Base-by-base conservation (phyloP, 2,888 invertebrate genomes). In the Portevinia maculata region DNA sequence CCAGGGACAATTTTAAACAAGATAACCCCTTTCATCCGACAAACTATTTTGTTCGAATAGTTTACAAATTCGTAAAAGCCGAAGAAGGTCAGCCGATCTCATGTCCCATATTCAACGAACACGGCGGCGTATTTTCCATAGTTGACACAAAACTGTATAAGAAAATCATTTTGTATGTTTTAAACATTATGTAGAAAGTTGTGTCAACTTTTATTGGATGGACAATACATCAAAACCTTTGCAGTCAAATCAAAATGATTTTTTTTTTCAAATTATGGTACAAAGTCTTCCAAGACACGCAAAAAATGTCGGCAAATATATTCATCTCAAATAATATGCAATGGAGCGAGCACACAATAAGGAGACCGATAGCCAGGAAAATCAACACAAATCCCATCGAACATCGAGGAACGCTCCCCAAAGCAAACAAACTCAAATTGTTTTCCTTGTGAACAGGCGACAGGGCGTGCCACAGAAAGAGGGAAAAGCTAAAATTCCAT, bases 21-120 rank as follows among this genome's bases (percentile, higher is more conserved):
- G 28, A 24, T n/a, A 67, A 75, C 59, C 65, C 75, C 59, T 53
- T 59, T 75, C 67, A 67, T 32, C 19, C 39, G 41, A 37, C 41
- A 75, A 67, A 67, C 67, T 60, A 67, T 75, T 67, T 59, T 13
- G 44, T 24, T n/a, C 32, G 48, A 75, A 67, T 75, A 75, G 74
- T 75, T 75, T 67, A 59, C 52, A 41, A 44, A 67, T 59, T 75
- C 65, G 67, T 75, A 67, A 75, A 67, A 59, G 34, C 57, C 13
- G 52, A 59, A 39, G 67, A 75, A 41, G 74, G 65, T 74, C 74
- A 41, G 34, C 57, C 39, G 32, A 60, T 39, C 34, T 13, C 32
- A 11, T 32, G 24, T 6, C 11, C 9, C 24, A 11, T 11, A n/a
- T 8, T 11, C 15, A 24, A 52, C 30, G 34, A 9, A 24, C n/a